Evolutionary conservation across 1,140 invertebrate genomes (phyloP).

Genomic region (Zaprionus nigranus): DNA sequence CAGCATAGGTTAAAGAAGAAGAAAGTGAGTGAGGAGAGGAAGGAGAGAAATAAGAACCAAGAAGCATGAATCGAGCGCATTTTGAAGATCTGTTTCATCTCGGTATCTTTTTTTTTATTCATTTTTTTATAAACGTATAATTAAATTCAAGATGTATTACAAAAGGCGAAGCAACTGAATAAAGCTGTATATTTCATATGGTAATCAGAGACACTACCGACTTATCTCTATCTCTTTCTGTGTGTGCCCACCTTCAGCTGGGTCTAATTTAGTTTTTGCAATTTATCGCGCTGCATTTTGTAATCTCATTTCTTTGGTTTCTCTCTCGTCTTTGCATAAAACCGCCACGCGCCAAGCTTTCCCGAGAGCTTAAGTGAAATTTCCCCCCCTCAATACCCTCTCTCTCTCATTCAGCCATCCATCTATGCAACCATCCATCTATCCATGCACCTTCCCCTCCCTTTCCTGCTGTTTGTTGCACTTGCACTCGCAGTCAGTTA

Average conservation of each 20-base stretch:
- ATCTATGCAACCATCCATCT: background rate
- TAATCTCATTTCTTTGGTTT: conserved; percentile 33
- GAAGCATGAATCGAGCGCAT: conserved; percentile 45
- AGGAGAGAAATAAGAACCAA: conserved; percentile 27
- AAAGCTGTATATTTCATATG: conserved; percentile 80
- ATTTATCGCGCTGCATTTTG: conserved; percentile 38
- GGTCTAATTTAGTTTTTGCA: conserved; percentile 32
- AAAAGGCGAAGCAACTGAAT: conserved; percentile 66
- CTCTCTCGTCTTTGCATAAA: conserved; percentile 43
- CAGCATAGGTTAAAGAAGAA: conserved; percentile 63
- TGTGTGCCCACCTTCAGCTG: background rate
- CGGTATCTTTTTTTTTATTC: conserved; percentile 44
- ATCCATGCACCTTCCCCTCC: conserved; percentile 15
- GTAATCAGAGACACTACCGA: conserved; percentile 39
- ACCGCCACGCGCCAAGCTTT: conserved; percentile 24
- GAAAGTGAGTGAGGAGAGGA: background rate
- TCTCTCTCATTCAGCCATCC: background rate
- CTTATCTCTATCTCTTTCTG: background rate
- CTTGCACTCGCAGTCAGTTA: conserved; percentile 61
- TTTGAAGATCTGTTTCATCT: conserved; percentile 32
- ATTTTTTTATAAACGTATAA: conserved; percentile 65
- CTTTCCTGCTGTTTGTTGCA: conserved; percentile 24
- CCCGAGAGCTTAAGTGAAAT: conserved; percentile 41
- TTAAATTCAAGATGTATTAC: conserved; percentile 67
- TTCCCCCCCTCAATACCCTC: background rate